A percentile compares a stretch with the other conserved stretches of the same genome.
These are phyloP conservation scores for Coptodon bakossiorum DNA, from an alignment of 2,113 vertebrate genomes.

Conservation along the genomic window DNA sequence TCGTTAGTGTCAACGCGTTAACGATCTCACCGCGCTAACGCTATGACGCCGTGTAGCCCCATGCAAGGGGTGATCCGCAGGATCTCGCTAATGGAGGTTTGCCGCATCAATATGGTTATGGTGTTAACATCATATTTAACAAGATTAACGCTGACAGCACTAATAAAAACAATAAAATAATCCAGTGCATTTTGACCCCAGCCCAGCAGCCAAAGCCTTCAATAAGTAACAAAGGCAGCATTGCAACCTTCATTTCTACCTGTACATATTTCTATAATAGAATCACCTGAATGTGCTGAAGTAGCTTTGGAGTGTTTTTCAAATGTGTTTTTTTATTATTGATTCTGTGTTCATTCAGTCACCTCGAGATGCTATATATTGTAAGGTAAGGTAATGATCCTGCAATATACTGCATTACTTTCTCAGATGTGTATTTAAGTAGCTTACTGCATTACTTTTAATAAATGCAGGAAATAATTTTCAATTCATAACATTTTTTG, in stretches of 20 bases:
- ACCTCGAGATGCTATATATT: not conserved
- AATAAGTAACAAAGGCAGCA: not conserved
- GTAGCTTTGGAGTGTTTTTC: not conserved
- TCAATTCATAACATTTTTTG: not conserved
- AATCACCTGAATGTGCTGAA: not conserved
- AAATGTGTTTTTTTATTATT: not conserved
- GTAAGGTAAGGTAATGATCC: not conserved
- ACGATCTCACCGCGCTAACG: accelerated
- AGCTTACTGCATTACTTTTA: not conserved
- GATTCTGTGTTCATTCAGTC: not conserved
- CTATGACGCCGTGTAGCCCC: not conserved
- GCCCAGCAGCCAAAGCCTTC: not conserved
- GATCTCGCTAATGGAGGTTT: not conserved
- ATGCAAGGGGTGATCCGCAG: not conserved
- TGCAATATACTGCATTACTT: not conserved
- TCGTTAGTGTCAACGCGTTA: not conserved
- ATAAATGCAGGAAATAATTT: not conserved
- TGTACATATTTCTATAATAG: not conserved
- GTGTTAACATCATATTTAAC: not conserved
- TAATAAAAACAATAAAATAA: not conserved
- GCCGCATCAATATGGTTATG: not conserved
- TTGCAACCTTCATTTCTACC: not conserved
- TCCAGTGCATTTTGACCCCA: not conserved
- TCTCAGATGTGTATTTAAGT: not conserved
- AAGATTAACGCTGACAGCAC: not conserved